phyloP scores from a whole-genome alignment of 2,888 invertebrate species.

The Melanotus villosus region DNA sequence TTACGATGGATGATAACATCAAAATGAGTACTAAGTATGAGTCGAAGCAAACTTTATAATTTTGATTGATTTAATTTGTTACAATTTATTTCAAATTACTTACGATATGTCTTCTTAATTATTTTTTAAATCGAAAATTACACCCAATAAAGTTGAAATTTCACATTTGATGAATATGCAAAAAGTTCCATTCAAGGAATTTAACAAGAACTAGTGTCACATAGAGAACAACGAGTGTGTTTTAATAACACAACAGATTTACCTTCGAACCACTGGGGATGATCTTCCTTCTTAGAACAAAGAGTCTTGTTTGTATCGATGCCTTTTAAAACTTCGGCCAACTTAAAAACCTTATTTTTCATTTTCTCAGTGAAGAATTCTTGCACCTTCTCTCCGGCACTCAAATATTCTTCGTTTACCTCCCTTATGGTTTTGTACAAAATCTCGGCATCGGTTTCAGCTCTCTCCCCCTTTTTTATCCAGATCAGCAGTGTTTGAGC shows the following conservation, averaged over 20 bases:
- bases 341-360: slow-evolving; percentile 71
- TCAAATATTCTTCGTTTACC: slow-evolving; percentile 78
- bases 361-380: slow-evolving; percentile 82
- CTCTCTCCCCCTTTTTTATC: slow-evolving; percentile 65
- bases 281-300: slow-evolving; percentile 75
- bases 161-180: no score
- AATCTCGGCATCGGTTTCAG: slow-evolving; percentile 76
- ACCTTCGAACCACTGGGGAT: slow-evolving; percentile 88
- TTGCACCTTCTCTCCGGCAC: slow-evolving; percentile 79
- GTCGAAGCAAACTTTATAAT: no score
- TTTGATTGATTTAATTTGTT: no score
- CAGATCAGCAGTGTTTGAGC: slow-evolving; percentile 82
- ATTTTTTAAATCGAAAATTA: no score
- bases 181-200: no score
- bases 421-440: slow-evolving; percentile 79
- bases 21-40: not conserved
- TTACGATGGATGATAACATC: slow-evolving; percentile 18
- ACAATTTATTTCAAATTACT: no score
- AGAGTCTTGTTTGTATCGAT: slow-evolving; percentile 72
- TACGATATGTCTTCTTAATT: no score
- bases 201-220: not conserved
- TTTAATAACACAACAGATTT: slow-evolving; percentile 48
- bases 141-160: no score
- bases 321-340: slow-evolving; percentile 66
- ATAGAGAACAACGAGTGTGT: not conserved